Base-by-base conservation (phyloP, 2,888 invertebrate genomes). In the Isoperla grammatica region DNA sequence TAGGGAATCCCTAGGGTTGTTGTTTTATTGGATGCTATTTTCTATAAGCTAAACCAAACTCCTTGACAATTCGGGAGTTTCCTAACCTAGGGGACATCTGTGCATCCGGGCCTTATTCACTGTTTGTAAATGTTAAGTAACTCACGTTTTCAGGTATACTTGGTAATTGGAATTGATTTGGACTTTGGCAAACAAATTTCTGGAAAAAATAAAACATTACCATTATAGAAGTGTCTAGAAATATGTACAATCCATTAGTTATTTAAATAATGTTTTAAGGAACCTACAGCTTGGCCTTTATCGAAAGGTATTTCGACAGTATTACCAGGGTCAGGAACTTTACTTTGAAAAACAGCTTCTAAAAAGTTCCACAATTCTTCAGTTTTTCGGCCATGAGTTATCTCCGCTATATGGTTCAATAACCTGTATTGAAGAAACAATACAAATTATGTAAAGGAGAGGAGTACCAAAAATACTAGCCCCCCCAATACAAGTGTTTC, bases 101-200 rank as follows among this genome's bases (percentile, higher is more conserved):
- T n/a, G n/a, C n/a, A n/a, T n/a, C n/a, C n/a, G n/a, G n/a, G n/a
- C n/a, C n/a, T n/a, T n/a, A n/a, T n/a, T n/a, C n/a, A n/a, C n/a
- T n/a, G n/a, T n/a, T n/a, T n/a, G n/a, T n/a, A n/a, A n/a, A n/a
- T n/a, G n/a, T n/a, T n/a, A n/a, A n/a, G n/a, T 61, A 66, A 83
- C 89, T 86, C 77, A 95, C 96, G 81, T 95, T 96, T 76, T 95
- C 91, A 57, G 95, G 95, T 78, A 98, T 94, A 75, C 90, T 92
- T 17, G 97, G 96, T 68, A 98, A 79, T 71, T 87, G 87, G 68
- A 85, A 86, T 69, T 88, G 85, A 73, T 87, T 83, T 23, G 92
- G 92, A 68, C 87, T 84, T 70, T 85, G 85, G 67, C 87, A 87
- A 65, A 82, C 82, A 70, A 95, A 94, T 71, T 84, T 82, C 86